These are phyloP conservation scores for Epistrophe grossulariae DNA, from an alignment of 2,888 invertebrate genomes.

Conservation along the genomic window DNA sequence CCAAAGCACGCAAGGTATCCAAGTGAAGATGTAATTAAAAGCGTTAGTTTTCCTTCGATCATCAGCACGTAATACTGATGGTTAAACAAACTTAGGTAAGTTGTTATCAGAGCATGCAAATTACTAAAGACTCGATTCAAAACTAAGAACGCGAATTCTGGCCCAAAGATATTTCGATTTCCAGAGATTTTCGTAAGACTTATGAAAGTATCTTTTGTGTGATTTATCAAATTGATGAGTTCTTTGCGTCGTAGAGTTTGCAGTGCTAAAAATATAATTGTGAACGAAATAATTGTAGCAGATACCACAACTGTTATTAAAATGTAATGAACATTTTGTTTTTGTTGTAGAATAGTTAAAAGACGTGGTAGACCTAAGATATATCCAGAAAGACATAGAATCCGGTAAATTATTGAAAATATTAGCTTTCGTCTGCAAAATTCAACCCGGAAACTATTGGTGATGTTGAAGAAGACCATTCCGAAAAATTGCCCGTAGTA, in stretches of 20 bases:
- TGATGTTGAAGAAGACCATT: background rate
- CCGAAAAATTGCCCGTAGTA: background rate
- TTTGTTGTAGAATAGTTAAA: background rate
- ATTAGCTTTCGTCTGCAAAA: background rate
- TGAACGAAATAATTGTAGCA: background rate
- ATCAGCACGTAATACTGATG: background rate
- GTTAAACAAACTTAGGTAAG: background rate
- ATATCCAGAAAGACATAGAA: background rate
- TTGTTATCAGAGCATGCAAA: background rate
- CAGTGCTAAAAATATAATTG: background rate
- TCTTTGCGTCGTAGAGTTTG: background rate
- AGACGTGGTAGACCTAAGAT: background rate
- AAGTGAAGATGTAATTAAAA: background rate
- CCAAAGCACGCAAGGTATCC: background rate
- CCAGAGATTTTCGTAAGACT: background rate
- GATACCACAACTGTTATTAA: background rate
- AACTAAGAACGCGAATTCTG: background rate
- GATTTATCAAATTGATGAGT: background rate
- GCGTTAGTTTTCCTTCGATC: fast-evolving
- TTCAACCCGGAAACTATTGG: background rate
- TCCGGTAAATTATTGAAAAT: background rate
- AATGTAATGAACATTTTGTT: background rate
- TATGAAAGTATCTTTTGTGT: background rate
- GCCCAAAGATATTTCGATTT: background rate
- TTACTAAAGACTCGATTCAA: background rate